These are phyloP conservation scores for Hiodon tergisus DNA, from an alignment of 2,113 vertebrate species.

Conservation along the genomic window DNA sequence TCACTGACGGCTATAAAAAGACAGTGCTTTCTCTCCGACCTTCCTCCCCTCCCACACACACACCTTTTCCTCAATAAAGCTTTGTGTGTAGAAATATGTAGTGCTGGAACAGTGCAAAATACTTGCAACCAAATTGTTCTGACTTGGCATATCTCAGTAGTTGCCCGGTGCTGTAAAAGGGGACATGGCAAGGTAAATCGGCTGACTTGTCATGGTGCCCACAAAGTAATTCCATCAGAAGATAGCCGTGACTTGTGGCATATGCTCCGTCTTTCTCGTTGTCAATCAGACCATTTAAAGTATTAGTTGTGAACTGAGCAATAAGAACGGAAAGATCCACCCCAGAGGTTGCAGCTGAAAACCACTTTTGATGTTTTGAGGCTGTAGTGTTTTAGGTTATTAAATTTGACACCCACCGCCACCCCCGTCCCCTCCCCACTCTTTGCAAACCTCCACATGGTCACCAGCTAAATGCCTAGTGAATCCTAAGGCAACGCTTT, in stretches of 20 bases:
- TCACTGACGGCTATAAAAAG: slow-evolving; percentile 27
- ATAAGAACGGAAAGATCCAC: background rate
- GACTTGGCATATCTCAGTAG: background rate
- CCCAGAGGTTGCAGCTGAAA: slow-evolving; percentile 28
- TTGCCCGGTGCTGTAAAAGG: background rate
- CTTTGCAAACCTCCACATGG: slow-evolving; percentile 51
- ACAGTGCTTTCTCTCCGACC: background rate
- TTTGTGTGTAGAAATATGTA: background rate
- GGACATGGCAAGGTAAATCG: background rate
- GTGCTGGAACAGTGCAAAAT: background rate
- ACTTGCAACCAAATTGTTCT: background rate
- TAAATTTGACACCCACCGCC: slow-evolving; percentile 15
- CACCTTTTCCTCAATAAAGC: background rate
- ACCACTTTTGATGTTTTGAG: background rate
- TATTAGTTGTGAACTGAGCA: background rate
- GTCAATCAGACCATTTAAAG: background rate
- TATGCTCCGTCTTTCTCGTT: background rate
- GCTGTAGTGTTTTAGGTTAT: slow-evolving; percentile 2
- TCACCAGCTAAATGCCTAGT: slow-evolving; percentile 75
- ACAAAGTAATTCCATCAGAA: background rate
- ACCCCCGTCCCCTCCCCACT: slow-evolving; percentile 25
- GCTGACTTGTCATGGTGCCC: background rate
- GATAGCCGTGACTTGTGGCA: background rate
- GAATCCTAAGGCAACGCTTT: slow-evolving; percentile 56
- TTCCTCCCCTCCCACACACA: background rate